Percentiles rank a stretch among this genome's conserved stretches.
phyloP scores from a whole-genome alignment of 2,797 vertebrate genomes.

The Manis javanica region DNA sequence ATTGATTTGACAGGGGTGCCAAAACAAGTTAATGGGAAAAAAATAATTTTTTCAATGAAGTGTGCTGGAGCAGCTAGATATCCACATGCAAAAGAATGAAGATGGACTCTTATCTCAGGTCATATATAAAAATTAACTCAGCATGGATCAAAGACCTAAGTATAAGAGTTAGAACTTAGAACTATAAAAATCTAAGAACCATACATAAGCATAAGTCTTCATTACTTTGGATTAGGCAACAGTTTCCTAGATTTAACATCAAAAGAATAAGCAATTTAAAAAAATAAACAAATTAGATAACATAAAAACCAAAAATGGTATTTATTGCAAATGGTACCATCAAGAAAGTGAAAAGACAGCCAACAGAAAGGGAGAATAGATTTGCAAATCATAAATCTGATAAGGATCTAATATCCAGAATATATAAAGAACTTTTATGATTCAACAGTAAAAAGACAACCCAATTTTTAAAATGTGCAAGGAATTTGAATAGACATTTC shows the following conservation, averaged over 20 bases:
- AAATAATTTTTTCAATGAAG: neutral
- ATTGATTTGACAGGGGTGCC: neutral
- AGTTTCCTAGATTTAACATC: neutral
- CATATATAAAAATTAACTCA: neutral
- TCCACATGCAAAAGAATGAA: neutral
- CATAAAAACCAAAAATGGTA: neutral
- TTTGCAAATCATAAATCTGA: neutral
- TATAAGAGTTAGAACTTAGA: neutral
- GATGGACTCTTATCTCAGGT: neutral
- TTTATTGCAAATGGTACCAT: neutral
- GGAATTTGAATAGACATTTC: neutral
- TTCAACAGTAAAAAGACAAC: constrained; percentile 15
- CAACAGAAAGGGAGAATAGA: neutral
- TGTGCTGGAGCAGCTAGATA: neutral
- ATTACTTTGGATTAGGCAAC: neutral
- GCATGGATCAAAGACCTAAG: constrained; percentile 7
- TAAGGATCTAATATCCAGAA: neutral
- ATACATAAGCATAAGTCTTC: neutral
- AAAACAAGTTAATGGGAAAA: neutral
- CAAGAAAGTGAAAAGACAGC: constrained; percentile 3
- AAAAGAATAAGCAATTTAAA: constrained; percentile 28
- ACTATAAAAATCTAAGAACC: neutral
- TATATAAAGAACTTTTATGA: neutral
- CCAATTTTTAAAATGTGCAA: neutral
- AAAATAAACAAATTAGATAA: neutral